phyloP scores from a whole-genome alignment of 2,113 vertebrate species.

The Prunella himalayana region DNA sequence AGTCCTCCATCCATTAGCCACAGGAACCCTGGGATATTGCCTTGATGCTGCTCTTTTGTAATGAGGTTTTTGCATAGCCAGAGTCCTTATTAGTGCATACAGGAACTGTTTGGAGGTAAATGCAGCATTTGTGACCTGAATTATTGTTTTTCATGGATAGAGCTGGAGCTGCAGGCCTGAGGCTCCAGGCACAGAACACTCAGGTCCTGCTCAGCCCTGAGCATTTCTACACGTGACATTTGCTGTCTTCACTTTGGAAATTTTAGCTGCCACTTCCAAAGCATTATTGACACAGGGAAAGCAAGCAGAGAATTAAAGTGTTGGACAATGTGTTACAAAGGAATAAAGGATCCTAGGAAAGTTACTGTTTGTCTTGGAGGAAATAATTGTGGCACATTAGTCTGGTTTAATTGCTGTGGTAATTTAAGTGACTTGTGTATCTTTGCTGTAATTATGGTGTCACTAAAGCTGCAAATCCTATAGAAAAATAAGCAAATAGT shows the following conservation, averaged over 20 bases:
- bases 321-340: neutral
- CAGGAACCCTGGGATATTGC: neutral
- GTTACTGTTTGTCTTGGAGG: neutral
- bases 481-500: neutral
- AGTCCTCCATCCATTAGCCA: neutral
- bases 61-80: neutral
- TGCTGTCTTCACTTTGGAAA: accelerated
- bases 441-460: slow-evolving; percentile 38
- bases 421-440: slow-evolving; percentile 38
- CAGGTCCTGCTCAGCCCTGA: neutral
- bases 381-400: slow-evolving; percentile 16
- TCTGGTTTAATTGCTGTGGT: neutral
- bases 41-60: neutral
- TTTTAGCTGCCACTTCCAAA: neutral
- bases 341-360: neutral
- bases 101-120: neutral
- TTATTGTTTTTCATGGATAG: neutral
- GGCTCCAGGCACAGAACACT: neutral
- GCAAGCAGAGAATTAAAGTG: neutral
- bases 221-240: accelerated
- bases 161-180: neutral
- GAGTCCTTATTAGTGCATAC: neutral
- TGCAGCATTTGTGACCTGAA: neutral
- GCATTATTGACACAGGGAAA: neutral
- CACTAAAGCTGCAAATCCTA: slow-evolving; percentile 17